Evolutionary conservation across 2,888 invertebrate genomes (phyloP).

Genomic region (Iphiclides podalirius): DNA sequence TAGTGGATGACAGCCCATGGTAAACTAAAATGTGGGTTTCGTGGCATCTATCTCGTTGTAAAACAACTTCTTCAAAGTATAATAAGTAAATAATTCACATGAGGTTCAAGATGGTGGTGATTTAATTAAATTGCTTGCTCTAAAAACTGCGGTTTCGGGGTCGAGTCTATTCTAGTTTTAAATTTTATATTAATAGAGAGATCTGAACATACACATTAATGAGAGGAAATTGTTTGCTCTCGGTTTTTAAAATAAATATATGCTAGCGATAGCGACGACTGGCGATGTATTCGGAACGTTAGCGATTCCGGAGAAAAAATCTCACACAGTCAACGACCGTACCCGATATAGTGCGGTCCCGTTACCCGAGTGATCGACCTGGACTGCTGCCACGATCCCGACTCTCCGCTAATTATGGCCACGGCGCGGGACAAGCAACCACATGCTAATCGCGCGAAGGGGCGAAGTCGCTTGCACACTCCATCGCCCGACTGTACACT

Average conservation of each 20-base stretch:
- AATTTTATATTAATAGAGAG: too few relatives aligned
- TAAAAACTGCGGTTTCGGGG: too few relatives aligned
- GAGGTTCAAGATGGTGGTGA: too few relatives aligned
- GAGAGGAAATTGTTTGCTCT: too few relatives aligned
- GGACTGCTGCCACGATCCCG: slow-evolving; percentile 70
- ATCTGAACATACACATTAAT: too few relatives aligned
- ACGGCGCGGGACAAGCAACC: slow-evolving; percentile 51
- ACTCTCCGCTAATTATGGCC: slow-evolving; percentile 67
- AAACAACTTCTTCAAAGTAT: too few relatives aligned
- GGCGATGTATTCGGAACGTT: slow-evolving; percentile 43
- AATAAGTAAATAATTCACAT: too few relatives aligned
- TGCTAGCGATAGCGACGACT: too few relatives aligned
- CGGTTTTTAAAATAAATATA: too few relatives aligned
- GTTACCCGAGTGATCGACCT: slow-evolving; percentile 77
- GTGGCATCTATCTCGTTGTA: neutral
- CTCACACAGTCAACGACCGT: slow-evolving; percentile 68
- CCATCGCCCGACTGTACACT: slow-evolving; percentile 36
- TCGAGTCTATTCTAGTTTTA: too few relatives aligned
- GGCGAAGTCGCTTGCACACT: slow-evolving; percentile 48
- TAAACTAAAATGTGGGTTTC: slow-evolving; percentile 10
- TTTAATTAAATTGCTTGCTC: too few relatives aligned
- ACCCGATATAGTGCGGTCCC: slow-evolving; percentile 67
- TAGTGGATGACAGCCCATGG: slow-evolving; percentile 31
- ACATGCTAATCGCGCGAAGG: slow-evolving; percentile 53
- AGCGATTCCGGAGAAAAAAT: slow-evolving; percentile 55